Evolutionary conservation across 1,140 invertebrate species (phyloP).

Genomic region (Melanaphis sacchari): DNA sequence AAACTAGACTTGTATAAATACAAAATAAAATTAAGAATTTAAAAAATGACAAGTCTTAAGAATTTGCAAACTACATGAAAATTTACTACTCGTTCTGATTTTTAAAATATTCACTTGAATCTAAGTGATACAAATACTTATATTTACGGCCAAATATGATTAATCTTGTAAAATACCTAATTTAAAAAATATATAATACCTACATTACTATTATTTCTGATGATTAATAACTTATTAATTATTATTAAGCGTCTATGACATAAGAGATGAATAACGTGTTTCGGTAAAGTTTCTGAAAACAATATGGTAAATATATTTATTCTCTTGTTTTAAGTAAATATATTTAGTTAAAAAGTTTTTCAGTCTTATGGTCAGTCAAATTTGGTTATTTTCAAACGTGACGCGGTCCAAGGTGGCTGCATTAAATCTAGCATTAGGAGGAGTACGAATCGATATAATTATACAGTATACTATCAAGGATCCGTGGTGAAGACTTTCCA

Average conservation of each 20-base stretch:
- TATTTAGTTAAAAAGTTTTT: neutral
- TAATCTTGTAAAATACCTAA: slow-evolving; percentile 12
- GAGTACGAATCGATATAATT: neutral
- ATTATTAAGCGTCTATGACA: neutral
- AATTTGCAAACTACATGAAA: neutral
- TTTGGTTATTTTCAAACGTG: neutral
- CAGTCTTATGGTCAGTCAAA: neutral
- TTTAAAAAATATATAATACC: neutral
- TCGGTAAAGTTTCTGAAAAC: neutral
- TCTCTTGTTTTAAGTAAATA: neutral
- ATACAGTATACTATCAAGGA: neutral
- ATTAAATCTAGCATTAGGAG: neutral
- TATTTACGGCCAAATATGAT: neutral
- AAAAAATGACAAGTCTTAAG: neutral
- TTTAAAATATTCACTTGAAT: neutral
- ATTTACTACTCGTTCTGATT: neutral
- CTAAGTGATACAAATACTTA: neutral
- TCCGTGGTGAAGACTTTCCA: slow-evolving; percentile 29
- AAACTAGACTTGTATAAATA: neutral
- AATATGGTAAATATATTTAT: neutral
- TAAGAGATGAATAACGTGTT: neutral
- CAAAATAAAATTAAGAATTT: neutral
- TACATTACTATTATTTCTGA: neutral
- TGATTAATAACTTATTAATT: neutral
- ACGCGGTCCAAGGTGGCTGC: neutral